Evolutionary conservation across 1,140 invertebrate genomes (phyloP).

Genomic region (Ostrea denselamellosa): DNA sequence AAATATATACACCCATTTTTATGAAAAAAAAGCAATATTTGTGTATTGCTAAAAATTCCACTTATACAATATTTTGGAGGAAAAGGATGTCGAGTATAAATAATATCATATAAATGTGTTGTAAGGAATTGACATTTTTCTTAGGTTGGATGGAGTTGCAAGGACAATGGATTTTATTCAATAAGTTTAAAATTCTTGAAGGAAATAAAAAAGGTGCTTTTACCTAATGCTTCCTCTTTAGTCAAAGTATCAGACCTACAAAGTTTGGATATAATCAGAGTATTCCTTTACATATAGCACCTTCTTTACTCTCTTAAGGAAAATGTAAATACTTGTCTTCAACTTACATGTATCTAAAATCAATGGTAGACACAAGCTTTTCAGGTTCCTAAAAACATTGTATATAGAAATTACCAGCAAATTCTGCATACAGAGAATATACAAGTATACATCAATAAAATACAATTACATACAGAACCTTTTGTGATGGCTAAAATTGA

Average conservation of each 20-base stretch:
- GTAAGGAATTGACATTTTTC: background rate
- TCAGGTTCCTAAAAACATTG: constrained; percentile 83
- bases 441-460: background rate
- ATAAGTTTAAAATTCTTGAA: background rate
- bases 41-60: too few species aligned
- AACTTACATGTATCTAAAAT: constrained; percentile 90
- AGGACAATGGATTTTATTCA: background rate
- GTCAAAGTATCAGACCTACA: constrained; percentile 89
- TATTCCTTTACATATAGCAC: background rate
- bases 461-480: background rate
- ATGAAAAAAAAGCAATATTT: too few species aligned
- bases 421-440: background rate
- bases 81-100: background rate
- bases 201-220: background rate
- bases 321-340: constrained; percentile 72
- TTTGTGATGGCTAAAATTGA: too few species aligned
- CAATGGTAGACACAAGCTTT: constrained; percentile 89
- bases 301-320: background rate
- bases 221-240: constrained; percentile 87
- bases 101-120: background rate
- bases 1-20: too few species aligned
- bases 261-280: background rate
- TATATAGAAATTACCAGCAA: background rate
- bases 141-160: background rate
- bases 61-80: too few species aligned